Base-by-base conservation (phyloP, 2,888 invertebrate genomes). In the Selenia dentaria region DNA sequence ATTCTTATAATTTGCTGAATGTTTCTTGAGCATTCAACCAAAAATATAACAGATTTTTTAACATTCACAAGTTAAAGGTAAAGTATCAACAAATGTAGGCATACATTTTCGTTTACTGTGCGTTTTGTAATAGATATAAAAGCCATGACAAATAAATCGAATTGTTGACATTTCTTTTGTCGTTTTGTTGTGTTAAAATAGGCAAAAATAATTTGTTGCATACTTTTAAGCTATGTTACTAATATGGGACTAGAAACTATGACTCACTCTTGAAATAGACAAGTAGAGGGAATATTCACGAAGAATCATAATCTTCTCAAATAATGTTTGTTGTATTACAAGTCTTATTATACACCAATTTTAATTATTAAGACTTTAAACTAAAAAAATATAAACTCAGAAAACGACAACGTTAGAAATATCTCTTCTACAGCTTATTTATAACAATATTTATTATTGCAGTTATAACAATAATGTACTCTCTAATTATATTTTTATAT, bases 381-480 rank as follows among this genome's bases (percentile, higher is more conserved):
- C 14, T 4, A 6, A 16, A 9, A 33, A 18, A 5, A 27, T 6
- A 36, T 42, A 39, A 43, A 43, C 31, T 48, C 18, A 16, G 20
- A 32, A 35, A 9, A 34, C 18, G 8, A 31, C 27, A 48, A 48
- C 42, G 29, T 48, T 34, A 34, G 13, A 34, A 13, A 48, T 27
- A 35, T 34, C n/a, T 38, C n/a, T 38, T 9, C 28, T 20, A 20
- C 18, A 37, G 35, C n/a, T n/a, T n/a, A n/a, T n/a, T n/a, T n/a
- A n/a, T n/a, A n/a, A n/a, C n/a, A n/a, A n/a, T 14, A 32, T 2
- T 33, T 25, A 10, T 39, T 22, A 9, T 14, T 5, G 25, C 25
- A 16, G 6, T 16, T 39, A 20, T 14, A 32, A 22, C 18, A 24
- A 20, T 34, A n/a, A 6, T 35, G 6, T 26, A 25, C 11, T 24